phyloP scores from a whole-genome alignment of 2,113 vertebrate genomes.

The Pygoscelis antarcticus region DNA sequence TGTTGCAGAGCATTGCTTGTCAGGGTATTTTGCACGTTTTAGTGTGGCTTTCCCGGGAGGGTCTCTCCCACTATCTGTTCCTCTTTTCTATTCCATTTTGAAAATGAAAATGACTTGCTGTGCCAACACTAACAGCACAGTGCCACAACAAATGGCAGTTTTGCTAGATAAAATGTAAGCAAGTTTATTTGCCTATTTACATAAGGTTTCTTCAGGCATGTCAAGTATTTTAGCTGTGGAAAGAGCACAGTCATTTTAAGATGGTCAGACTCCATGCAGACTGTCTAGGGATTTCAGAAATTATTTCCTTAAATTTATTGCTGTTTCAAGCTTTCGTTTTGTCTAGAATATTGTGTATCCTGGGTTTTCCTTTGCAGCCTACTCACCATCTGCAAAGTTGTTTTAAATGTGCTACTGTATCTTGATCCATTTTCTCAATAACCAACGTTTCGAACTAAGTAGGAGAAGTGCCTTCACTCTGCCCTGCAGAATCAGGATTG shows the following conservation, averaged over 20 bases:
- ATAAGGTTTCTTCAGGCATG: not conserved
- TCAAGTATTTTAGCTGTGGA: not conserved
- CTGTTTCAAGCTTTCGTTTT: not conserved
- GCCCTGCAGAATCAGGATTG: not conserved
- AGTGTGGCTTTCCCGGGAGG: not conserved
- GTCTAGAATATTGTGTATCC: not conserved
- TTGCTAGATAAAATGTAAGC: not conserved
- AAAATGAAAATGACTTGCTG: not conserved
- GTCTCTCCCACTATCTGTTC: not conserved
- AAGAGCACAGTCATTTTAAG: not conserved
- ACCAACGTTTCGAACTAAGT: not conserved
- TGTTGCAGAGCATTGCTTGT: rapidly evolving
- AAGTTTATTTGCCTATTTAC: not conserved
- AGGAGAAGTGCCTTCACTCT: not conserved
- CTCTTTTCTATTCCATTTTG: not conserved
- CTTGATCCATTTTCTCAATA: not conserved
- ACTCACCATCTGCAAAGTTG: not conserved
- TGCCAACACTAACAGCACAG: not conserved
- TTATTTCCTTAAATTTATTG: conserved; percentile 14
- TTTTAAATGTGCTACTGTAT: not conserved
- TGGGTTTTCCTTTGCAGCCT: not conserved
- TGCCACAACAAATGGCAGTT: not conserved
- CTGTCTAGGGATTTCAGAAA: not conserved
- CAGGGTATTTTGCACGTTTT: not conserved
- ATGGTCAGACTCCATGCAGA: not conserved